These are phyloP conservation scores for Gobio gobio DNA, from an alignment of 2,113 vertebrate species.

Conservation along the genomic window DNA sequence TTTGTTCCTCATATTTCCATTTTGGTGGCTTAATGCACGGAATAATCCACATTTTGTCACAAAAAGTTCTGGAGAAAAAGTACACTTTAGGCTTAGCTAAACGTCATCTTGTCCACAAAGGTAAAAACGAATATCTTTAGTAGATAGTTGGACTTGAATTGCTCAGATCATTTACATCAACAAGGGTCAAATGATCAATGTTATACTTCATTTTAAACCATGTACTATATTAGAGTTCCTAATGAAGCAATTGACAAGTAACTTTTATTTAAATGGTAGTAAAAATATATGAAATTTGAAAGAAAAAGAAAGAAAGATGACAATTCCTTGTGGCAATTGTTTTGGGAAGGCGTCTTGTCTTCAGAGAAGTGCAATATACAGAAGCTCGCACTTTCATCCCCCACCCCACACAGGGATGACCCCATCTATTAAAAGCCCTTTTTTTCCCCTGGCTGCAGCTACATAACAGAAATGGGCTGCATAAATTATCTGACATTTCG, in stretches of 20 bases:
- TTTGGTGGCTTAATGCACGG: not conserved
- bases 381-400: not conserved
- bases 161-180: not conserved
- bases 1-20: not conserved
- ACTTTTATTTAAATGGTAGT: not conserved
- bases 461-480: constrained; percentile 54
- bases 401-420: constrained; percentile 31
- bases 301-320: not conserved
- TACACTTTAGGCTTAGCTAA: not conserved
- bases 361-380: constrained; percentile 9
- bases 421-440: constrained; percentile 47
- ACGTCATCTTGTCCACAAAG: not conserved
- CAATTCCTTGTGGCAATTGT: not conserved
- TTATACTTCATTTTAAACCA: not conserved
- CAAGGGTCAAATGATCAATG: not conserved
- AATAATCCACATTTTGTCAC: not conserved
- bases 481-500: constrained; percentile 65
- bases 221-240: no score
- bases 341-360: not conserved
- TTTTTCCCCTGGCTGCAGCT: constrained; percentile 36
- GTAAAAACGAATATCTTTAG: not conserved
- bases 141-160: not conserved
- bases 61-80: not conserved
- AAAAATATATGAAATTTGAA: not conserved
- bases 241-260: not conserved